Conservation (phyloP, 1,140 invertebrate genomes). For the Ceratosolen solmsi region DNA sequence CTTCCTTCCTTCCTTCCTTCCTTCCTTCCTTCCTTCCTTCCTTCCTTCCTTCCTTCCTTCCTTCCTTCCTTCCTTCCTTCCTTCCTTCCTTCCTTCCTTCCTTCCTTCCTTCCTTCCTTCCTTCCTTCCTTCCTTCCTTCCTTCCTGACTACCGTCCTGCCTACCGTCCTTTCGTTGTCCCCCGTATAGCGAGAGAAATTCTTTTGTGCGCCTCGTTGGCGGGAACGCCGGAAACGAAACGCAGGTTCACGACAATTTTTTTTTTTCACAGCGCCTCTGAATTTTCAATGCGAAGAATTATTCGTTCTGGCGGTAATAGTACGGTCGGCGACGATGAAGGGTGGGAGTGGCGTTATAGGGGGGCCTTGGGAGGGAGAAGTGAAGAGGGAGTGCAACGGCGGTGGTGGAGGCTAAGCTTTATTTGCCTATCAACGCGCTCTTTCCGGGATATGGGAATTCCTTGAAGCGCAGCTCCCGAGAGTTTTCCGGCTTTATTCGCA, state of each 20-base stretch:
- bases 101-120: slow-evolving; percentile 3
- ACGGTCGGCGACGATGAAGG: neutral
- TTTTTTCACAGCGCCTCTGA: neutral
- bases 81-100: neutral
- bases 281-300: neutral
- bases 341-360: too few species aligned
- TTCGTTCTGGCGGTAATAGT: neutral
- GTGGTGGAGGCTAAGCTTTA: too few species aligned
- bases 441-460: neutral
- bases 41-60: neutral
- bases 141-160: too few species aligned
- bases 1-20: neutral
- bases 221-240: neutral
- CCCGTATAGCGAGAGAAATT: neutral
- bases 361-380: neutral
- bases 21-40: slow-evolving; percentile 3
- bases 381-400: neutral
- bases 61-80: neutral
- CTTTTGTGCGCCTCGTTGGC: neutral
- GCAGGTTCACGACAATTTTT: neutral
- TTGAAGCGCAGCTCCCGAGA: neutral
- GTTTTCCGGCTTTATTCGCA: neutral
- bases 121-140: neutral
- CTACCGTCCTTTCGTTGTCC: neutral
- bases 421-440: neutral